Percentiles rank a stretch among this genome's conserved stretches.
These are phyloP conservation scores for Amiota mariae DNA, from an alignment of 2,888 invertebrate species.

Conservation along the genomic window DNA sequence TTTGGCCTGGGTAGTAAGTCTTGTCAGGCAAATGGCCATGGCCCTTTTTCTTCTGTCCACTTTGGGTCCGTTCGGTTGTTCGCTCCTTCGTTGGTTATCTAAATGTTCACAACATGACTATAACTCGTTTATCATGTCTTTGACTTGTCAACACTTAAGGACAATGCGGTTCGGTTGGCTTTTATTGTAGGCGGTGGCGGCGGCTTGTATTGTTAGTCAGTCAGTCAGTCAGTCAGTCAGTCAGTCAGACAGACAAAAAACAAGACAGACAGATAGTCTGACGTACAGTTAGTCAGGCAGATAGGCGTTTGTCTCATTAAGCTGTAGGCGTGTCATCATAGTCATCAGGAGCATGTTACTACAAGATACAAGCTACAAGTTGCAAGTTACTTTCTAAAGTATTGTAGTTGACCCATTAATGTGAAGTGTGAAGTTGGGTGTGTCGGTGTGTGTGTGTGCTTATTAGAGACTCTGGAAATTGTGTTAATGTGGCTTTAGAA, in stretches of 20 bases:
- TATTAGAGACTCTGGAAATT: slow-evolving; percentile 6
- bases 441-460: not conserved
- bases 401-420: not conserved
- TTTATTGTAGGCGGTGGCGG: too few relatives aligned
- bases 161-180: not conserved
- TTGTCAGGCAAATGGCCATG: not conserved
- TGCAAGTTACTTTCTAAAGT: not conserved
- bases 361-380: not conserved
- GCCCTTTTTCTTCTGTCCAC: not conserved
- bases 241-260: too few relatives aligned
- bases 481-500: slow-evolving; percentile 18
- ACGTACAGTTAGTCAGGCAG: too few relatives aligned
- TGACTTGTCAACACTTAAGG: slow-evolving; percentile 6
- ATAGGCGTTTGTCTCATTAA: slow-evolving; percentile 18
- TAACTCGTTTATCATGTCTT: slow-evolving; percentile 13
- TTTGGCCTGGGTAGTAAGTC: too few relatives aligned
- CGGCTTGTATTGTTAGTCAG: too few relatives aligned
- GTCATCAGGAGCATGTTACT: too few relatives aligned
- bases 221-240: too few relatives aligned
- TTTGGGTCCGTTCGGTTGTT: not conserved
- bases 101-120: not conserved
- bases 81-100: not conserved
- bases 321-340: not conserved
- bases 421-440: slow-evolving; percentile 9
- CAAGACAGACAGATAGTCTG: too few relatives aligned